These are phyloP conservation scores for Ophioderma brevispina DNA, from an alignment of 35 echinoderm and acorn worm species.

Conservation along the genomic window DNA sequence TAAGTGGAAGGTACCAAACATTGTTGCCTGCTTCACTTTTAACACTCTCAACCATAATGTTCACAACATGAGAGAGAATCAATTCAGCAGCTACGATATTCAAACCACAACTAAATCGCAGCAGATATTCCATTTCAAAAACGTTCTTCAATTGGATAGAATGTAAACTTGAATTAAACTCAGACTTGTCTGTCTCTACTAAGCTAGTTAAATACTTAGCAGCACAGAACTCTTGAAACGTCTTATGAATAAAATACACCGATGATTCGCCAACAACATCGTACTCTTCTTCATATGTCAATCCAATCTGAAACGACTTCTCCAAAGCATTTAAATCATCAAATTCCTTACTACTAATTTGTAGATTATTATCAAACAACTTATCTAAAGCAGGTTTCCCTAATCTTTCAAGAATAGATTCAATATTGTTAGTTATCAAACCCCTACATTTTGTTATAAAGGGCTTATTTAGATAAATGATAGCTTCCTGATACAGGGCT, in stretches of 20 bases:
- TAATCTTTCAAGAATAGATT: neutral
- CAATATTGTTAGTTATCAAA: neutral
- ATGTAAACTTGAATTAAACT: neutral
- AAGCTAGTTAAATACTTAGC: neutral
- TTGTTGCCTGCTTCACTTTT: too few species aligned
- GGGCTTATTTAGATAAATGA: neutral
- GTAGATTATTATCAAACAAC: neutral
- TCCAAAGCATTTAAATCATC: neutral
- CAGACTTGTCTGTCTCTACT: neutral
- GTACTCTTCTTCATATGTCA: neutral
- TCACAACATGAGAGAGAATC: neutral
- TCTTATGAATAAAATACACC: neutral
- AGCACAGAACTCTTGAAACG: neutral
- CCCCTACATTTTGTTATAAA: neutral
- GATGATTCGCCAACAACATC: neutral
- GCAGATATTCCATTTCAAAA: neutral
- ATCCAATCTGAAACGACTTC: neutral
- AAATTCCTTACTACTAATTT: neutral
- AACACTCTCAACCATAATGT: too few species aligned
- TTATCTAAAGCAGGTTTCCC: neutral
- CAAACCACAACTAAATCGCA: neutral
- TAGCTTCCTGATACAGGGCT: neutral
- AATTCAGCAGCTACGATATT: neutral
- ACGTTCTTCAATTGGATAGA: neutral
- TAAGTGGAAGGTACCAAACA: too few species aligned